Conservation (phyloP, 92 coral and sea anemone genomes). For the Desmophyllum pertusum region DNA sequence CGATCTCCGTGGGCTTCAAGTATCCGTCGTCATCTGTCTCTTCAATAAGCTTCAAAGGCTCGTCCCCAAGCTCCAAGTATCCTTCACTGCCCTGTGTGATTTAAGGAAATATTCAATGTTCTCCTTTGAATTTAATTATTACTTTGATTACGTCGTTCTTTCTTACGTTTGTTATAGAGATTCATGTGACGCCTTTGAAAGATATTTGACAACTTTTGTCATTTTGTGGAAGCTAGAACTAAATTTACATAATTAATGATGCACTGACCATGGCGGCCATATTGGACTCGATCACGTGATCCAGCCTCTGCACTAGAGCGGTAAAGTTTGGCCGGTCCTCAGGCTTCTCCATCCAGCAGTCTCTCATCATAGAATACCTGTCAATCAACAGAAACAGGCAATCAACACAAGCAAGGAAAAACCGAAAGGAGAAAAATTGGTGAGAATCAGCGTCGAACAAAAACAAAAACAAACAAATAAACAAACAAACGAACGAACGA, state of each 20-base stretch:
- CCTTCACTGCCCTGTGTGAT: conserved; percentile 28
- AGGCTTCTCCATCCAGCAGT: conserved; percentile 86
- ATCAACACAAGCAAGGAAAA: no score
- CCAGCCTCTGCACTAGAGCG: conserved; percentile 72
- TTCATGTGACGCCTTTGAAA: no score
- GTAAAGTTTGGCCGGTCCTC: conserved; percentile 84
- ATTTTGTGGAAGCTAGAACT: background rate
- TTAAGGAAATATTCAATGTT: background rate
- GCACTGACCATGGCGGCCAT: conserved; percentile 80
- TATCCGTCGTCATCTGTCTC: conserved; percentile 40
- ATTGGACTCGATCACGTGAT: conserved; percentile 74
- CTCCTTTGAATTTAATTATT: no score
- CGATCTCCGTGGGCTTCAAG: conserved; percentile 30
- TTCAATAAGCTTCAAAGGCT: background rate
- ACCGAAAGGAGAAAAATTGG: no score
- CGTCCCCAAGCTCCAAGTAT: conserved; percentile 37
- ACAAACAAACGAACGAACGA: background rate
- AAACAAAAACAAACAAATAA: background rate
- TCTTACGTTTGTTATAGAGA: no score
- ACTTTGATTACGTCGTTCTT: no score
- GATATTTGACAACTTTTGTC: no score
- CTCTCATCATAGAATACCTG: conserved; percentile 81
- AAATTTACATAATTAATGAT: background rate
- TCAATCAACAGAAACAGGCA: background rate
- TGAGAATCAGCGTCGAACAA: background rate